These are phyloP conservation scores for Zaprionus lachaisei DNA, from an alignment of 1,140 invertebrate species.

Conservation along the genomic window DNA sequence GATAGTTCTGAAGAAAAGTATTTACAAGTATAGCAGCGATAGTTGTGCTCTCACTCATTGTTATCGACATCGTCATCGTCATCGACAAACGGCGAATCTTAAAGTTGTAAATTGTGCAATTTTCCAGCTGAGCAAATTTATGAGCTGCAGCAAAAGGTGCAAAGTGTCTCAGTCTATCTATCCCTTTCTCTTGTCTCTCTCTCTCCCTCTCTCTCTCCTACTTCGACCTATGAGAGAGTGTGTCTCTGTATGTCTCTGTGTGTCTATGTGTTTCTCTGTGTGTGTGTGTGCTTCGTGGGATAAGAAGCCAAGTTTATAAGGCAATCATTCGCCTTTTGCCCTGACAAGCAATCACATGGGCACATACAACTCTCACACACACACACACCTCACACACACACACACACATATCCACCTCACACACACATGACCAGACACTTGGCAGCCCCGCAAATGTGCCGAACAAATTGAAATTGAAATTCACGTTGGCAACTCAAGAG, in stretches of 20 bases:
- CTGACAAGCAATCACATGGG: conserved; percentile 39
- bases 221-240: background rate
- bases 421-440: conserved; percentile 10
- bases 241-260: background rate
- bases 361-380: conserved; percentile 10
- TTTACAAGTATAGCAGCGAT: background rate
- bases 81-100: conserved; percentile 59
- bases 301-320: conserved; percentile 41
- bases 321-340: conserved; percentile 42
- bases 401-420: background rate
- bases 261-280: background rate
- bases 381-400: conserved; percentile 1
- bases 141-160: conserved; percentile 53
- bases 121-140: conserved; percentile 64
- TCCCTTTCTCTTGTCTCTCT: background rate
- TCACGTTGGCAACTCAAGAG: conserved; percentile 36
- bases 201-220: background rate
- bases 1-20: background rate
- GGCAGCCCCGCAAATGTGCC: conserved; percentile 50
- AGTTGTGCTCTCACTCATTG: background rate
- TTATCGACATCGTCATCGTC: background rate
- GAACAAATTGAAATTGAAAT: conserved; percentile 66
- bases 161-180: conserved; percentile 44
- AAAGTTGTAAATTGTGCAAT: conserved; percentile 67
- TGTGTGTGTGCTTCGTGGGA: conserved; percentile 3